Percentiles rank a stretch among this genome's conserved stretches.
Evolutionary conservation across 2,888 invertebrate genomes (phyloP).

Genomic region (Pseudococcus longispinus): DNA sequence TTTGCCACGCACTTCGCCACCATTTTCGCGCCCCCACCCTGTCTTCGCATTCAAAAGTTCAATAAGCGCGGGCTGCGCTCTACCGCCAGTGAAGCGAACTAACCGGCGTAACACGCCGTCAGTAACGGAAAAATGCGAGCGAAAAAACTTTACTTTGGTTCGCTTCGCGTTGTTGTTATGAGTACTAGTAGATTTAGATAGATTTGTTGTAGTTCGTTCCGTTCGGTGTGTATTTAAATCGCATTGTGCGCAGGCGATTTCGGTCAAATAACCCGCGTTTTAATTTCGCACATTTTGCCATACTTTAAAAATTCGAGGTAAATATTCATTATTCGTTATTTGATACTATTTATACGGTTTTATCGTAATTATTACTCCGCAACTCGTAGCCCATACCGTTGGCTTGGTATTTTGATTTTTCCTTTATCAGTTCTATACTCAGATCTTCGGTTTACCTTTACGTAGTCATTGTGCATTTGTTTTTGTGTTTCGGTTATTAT

Average conservation of each 20-base stretch:
- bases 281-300: slow-evolving; percentile 50
- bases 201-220: slow-evolving; percentile 53
- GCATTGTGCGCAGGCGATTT: slow-evolving; percentile 52
- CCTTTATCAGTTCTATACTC: neutral
- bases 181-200: slow-evolving; percentile 54
- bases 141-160: slow-evolving; percentile 48
- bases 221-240: slow-evolving; percentile 33
- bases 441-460: neutral
- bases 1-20: slow-evolving; percentile 46
- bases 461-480: neutral
- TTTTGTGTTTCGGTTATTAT: neutral
- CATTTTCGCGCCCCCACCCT: slow-evolving; percentile 45
- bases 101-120: slow-evolving; percentile 49
- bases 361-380: neutral
- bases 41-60: slow-evolving; percentile 1
- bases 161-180: slow-evolving; percentile 49
- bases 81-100: slow-evolving; percentile 33
- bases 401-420: neutral
- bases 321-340: slow-evolving; percentile 42
- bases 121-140: slow-evolving; percentile 54
- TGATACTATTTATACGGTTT: slow-evolving; percentile 32
- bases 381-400: neutral
- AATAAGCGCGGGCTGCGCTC: slow-evolving; percentile 35
- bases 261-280: slow-evolving; percentile 51
- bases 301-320: slow-evolving; percentile 49